phyloP scores from a whole-genome alignment of 2,888 invertebrate genomes.

The Perithous albicinctus region DNA sequence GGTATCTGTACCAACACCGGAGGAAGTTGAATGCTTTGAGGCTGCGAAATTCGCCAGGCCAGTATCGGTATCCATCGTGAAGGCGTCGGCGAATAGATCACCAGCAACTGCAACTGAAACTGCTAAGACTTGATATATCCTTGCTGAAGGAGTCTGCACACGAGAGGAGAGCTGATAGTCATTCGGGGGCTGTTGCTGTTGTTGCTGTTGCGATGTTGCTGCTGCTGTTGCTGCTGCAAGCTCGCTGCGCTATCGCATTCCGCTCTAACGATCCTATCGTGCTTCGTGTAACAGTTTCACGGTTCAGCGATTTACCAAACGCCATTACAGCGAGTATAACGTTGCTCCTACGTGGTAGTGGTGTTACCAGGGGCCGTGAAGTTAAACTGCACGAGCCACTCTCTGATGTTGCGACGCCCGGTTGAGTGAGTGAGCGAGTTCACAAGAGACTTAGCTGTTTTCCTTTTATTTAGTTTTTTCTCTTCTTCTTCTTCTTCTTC shows the following conservation, averaged over 20 bases:
- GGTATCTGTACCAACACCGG: conserved; percentile 22
- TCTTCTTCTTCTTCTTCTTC: too few relatives aligned
- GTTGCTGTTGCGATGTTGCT: conserved; percentile 16
- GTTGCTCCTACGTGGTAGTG: conserved; percentile 29
- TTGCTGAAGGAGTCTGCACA: conserved; percentile 9
- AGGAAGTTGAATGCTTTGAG: neutral
- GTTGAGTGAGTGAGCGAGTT: conserved; percentile 54
- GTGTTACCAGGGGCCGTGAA: conserved; percentile 44
- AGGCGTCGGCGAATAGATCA: conserved; percentile 9
- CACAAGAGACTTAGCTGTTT: conserved; percentile 37
- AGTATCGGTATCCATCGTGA: conserved; percentile 54
- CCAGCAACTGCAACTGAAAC: conserved; percentile 51
- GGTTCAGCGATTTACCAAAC: conserved; percentile 74
- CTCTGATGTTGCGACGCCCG: conserved; percentile 1
- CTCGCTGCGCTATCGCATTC: conserved; percentile 68
- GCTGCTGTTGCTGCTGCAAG: conserved; percentile 35
- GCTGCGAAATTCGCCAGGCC: conserved; percentile 44
- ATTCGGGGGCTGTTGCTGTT: conserved; percentile 54
- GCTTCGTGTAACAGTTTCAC: conserved; percentile 75
- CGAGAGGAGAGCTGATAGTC: conserved; percentile 56
- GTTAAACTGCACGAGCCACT: conserved; percentile 49
- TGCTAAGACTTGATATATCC: conserved; percentile 26
- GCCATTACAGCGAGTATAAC: conserved; percentile 69
- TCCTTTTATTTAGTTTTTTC: conserved; percentile 27
- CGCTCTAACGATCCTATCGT: conserved; percentile 72